A percentile compares a stretch with the other conserved stretches of the same genome.
Evolutionary conservation across 2,888 invertebrate species (phyloP).

Genomic region (Branchellion lobata): DNA sequence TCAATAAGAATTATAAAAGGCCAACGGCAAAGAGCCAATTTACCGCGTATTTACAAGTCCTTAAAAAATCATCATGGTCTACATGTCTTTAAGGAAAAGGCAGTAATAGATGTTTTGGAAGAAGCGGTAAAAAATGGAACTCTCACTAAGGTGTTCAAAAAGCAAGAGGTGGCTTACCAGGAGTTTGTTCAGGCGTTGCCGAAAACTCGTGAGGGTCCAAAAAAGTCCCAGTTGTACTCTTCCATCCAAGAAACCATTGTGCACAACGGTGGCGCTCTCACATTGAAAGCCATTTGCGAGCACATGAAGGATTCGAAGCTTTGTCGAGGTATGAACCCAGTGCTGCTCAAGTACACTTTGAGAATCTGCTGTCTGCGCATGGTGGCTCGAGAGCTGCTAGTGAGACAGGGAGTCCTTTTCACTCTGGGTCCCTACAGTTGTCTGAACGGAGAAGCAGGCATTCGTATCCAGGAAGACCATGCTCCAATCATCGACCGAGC

Average conservation of each 20-base stretch:
- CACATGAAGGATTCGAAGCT: slow-evolving; percentile 19
- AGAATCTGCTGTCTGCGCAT: slow-evolving; percentile 38
- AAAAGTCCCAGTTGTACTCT: slow-evolving; percentile 32
- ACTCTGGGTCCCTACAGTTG: slow-evolving; percentile 34
- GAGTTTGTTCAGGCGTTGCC: slow-evolving; percentile 41
- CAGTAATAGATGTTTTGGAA: slow-evolving; percentile 23
- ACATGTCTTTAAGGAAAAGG: background rate
- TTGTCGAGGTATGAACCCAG: slow-evolving; percentile 33
- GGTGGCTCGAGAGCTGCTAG: slow-evolving; percentile 37
- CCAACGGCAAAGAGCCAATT: slow-evolving; percentile 90
- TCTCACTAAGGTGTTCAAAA: slow-evolving; percentile 40
- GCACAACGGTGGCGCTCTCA: slow-evolving; percentile 12
- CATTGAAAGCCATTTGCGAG: slow-evolving; percentile 41
- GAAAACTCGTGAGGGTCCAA: slow-evolving; percentile 27
- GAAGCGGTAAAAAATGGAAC: slow-evolving; percentile 39
- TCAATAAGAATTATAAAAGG: slow-evolving; percentile 89
- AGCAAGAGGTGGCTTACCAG: slow-evolving; percentile 37
- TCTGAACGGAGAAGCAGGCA: slow-evolving; percentile 17
- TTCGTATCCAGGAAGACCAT: slow-evolving; percentile 24
- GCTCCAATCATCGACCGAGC: slow-evolving; percentile 33
- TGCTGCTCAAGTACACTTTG: slow-evolving; percentile 39
- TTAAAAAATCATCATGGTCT: slow-evolving; percentile 39
- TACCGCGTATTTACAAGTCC: slow-evolving; percentile 68
- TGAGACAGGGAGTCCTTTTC: slow-evolving; percentile 24
- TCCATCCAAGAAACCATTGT: slow-evolving; percentile 36